A percentile compares a stretch with the other conserved stretches of the same genome.
Evolutionary conservation across 2,113 vertebrate species (phyloP).

Genomic region (Uropsilus gracilis): DNA sequence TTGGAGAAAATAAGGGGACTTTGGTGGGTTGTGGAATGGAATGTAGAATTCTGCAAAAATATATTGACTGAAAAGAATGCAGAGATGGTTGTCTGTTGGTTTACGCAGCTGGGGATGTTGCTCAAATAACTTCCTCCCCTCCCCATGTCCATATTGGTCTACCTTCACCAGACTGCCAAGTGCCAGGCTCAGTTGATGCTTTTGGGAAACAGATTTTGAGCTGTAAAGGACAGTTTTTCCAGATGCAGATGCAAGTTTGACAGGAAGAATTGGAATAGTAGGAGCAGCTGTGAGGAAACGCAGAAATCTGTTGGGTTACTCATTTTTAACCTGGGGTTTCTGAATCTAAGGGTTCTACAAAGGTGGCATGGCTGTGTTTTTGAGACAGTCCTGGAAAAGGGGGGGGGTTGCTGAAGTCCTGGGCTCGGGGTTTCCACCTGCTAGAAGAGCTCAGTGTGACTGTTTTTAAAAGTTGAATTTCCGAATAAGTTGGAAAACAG

Average conservation of each 20-base stretch:
- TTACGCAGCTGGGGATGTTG: background rate
- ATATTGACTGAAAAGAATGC: background rate
- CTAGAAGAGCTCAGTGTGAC: background rate
- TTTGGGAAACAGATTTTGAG: background rate
- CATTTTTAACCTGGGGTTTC: background rate
- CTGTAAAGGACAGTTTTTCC: background rate
- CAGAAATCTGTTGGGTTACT: background rate
- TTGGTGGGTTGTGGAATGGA: background rate
- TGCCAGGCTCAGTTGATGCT: background rate
- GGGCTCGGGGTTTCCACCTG: background rate
- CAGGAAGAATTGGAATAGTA: constrained; percentile 1
- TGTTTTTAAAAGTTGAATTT: background rate
- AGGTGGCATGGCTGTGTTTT: background rate
- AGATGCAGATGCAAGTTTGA: background rate
- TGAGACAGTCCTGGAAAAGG: background rate
- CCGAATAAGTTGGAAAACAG: background rate
- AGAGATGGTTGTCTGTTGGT: background rate
- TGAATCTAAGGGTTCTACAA: background rate
- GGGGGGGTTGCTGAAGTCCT: background rate
- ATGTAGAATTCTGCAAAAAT: background rate
- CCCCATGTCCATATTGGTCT: background rate
- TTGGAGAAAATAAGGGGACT: background rate
- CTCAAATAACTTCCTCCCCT: background rate
- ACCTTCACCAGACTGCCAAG: background rate
- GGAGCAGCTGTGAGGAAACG: background rate